Percentiles rank a stretch among this genome's conserved stretches.
phyloP scores from a whole-genome alignment of 2,113 vertebrate species.

The Grantiella picta region DNA sequence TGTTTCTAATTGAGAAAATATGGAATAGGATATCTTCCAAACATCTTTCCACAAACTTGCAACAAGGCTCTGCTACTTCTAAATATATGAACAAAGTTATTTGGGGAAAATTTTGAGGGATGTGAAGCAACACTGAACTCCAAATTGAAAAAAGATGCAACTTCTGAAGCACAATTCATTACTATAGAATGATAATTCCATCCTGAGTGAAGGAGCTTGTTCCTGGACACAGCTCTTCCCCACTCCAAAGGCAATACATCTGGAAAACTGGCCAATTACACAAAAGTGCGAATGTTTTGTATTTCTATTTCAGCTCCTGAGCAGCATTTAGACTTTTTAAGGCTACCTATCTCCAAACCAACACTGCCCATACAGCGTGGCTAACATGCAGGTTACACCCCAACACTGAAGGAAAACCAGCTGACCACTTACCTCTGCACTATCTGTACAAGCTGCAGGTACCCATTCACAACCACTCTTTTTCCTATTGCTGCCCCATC shows the following conservation, averaged over 20 bases:
- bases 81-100: background rate
- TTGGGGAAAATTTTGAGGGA: background rate
- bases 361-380: background rate
- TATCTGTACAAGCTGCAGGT: background rate
- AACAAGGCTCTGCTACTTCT: background rate
- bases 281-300: background rate
- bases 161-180: background rate
- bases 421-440: background rate
- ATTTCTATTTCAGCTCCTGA: background rate
- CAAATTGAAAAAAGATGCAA: background rate
- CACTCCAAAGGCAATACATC: background rate
- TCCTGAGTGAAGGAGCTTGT: background rate
- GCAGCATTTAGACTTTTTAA: background rate
- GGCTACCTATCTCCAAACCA: background rate
- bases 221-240: background rate
- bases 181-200: background rate
- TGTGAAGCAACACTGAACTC: background rate
- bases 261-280: background rate
- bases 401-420: background rate
- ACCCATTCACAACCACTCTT: background rate
- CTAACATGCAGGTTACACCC: background rate
- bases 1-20: slow-evolving; percentile 43
- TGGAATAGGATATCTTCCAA: slow-evolving; percentile 25
- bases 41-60: background rate
- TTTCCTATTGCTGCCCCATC: background rate